Base-by-base conservation (phyloP, 1,140 invertebrate species). In the Zaprionus ghesquierei region DNA sequence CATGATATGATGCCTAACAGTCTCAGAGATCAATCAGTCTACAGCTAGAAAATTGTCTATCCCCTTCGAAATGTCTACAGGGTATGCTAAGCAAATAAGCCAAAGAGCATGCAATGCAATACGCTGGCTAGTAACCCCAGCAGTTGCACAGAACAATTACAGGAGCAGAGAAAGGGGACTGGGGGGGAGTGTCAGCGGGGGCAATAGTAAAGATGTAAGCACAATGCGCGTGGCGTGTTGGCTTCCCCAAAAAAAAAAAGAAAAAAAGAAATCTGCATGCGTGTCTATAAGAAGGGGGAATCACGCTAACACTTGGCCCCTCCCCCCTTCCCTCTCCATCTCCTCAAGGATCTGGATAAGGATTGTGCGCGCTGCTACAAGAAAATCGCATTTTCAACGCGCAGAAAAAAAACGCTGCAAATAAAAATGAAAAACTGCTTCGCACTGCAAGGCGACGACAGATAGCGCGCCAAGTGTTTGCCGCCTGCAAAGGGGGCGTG, bases 321-420 rank as follows among this genome's bases (percentile, higher is more conserved):
- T 0, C 15, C 12, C 20, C 2, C 5, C 12, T 6, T 3, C 51
- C 0, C 29, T n/a, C 15, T 5, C 3, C 6, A 13, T 31, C 23
- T 12, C 8, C 3, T 3, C n/a, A n/a, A 8, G 27, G 31, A 10
- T 29, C 18, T 20, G 53, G 23, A 44, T 69, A 66, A 56, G 69
- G 69, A 76, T 76, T 76, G 46, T 56, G 12, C 29, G 12, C 29
- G 51, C 54, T 55, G 38, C 65, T 41, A 81, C 82, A 87, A 79
- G 82, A 71, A 81, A 87, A 87, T 87, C 84, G 79, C 82, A 82
- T 87, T 87, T 87, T 71, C 82, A 51, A 68, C 65, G 65, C 75
- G 63, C 46, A 59, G 64, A 53, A 38, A 12, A 59, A 41, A 13
- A 25, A 13, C 23, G 23, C 25, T 3, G 33, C 41, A 54, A 25